Evolutionary conservation across 2,888 invertebrate genomes (phyloP).

Genomic region (Nineta flava): DNA sequence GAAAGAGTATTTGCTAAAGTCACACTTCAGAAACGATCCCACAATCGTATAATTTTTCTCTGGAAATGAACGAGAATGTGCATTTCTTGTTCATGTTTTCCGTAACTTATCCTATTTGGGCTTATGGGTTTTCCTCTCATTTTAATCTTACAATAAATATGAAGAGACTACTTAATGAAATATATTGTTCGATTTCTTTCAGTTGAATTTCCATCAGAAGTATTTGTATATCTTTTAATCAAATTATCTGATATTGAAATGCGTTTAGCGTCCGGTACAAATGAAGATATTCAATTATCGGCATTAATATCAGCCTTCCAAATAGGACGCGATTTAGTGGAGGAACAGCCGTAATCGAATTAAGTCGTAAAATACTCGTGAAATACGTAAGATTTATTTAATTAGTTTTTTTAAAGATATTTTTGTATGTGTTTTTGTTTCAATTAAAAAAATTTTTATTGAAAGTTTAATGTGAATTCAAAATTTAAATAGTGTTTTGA

Average conservation of each 20-base stretch:
- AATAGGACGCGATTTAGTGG: conserved; percentile 43
- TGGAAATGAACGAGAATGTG: no score
- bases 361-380: no score
- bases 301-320: conserved; percentile 83
- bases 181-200: conserved; percentile 22
- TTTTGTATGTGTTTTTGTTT: background rate
- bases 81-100: no score
- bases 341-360: background rate
- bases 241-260: conserved; percentile 85
- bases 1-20: no score
- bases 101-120: no score
- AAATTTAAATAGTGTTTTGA: no score
- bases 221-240: conserved; percentile 61
- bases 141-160: no score
- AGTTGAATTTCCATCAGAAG: conserved; percentile 78
- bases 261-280: conserved; percentile 69
- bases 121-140: no score
- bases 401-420: background rate
- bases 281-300: conserved; percentile 80
- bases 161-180: no score
- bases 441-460: background rate
- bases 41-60: no score
- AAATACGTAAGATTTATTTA: background rate
- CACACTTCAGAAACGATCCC: no score
- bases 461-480: no score